Base-by-base conservation (phyloP, 1,140 invertebrate species). In the Magallana ariakensis region DNA sequence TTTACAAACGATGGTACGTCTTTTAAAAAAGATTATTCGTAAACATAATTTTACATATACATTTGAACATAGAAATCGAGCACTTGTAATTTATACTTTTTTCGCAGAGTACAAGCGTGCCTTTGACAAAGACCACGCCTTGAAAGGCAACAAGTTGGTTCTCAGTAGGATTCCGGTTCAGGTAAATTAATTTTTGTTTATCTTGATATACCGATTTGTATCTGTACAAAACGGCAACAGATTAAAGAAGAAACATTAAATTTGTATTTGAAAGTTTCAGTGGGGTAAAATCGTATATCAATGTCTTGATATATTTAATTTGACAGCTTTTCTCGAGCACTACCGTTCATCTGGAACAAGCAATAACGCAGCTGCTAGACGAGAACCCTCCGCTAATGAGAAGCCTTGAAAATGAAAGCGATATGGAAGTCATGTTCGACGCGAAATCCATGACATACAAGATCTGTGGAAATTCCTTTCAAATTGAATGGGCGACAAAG, bases 401-500 rank as follows among this genome's bases (percentile, higher is more conserved):
- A 22, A 62, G 81, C 26, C 80, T 89, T 22, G 85, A 89, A 54
- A 87, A 84, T 58, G 85, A 89, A 15, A 84, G 85, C 33, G 88
- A 89, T 46, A 15, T 89, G 11, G 83, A 86, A 26, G 85, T 89
- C 0, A 86, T 80, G 15, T 85, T 86, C 62, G 85, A 87, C 15
- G 22, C 85, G 46, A 75, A 87, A 62, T 56, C 80, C 10, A 87
- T 87, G 86, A 87, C 84, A 22, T 89, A 89, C 62, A 84, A 33
- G 0, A 82, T 89, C 22, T 19, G 53, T 22, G 88, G 88, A 15
- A 83, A 87, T 80, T 86, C 85, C 66, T 89, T 87, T 22, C 88
- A 89, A 53, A 56, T 89, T 16, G 88, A 89, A 82, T 89, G 88
- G 85, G 85, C 85, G 4, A 85, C 62, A 85, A 60, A 80, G 11